A percentile compares a stretch with the other conserved stretches of the same genome.
phyloP scores from a whole-genome alignment of 2,113 vertebrate species.

The Oryzias celebensis region DNA sequence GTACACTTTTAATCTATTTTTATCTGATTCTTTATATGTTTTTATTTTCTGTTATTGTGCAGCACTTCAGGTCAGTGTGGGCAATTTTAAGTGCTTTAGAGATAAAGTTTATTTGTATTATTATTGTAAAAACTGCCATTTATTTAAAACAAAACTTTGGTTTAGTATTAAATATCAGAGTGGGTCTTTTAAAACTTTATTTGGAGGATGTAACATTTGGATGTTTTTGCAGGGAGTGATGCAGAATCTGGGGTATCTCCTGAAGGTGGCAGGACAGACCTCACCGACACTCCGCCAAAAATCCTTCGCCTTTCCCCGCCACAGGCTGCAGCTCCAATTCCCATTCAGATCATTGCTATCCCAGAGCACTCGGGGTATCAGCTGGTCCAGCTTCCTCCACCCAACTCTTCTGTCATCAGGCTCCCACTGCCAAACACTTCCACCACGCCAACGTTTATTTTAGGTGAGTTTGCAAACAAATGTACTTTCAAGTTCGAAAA shows the following conservation, averaged over 20 bases:
- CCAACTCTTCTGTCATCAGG: constrained; percentile 34
- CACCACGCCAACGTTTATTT: constrained; percentile 48
- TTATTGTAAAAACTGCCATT: no score
- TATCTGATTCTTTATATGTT: no score
- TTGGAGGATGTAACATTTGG: neutral
- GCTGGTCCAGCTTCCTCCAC: constrained; percentile 23
- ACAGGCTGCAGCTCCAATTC: constrained; percentile 5
- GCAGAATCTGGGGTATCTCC: neutral
- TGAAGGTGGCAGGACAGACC: neutral
- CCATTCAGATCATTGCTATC: constrained; percentile 48
- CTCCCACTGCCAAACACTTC: constrained; percentile 24
- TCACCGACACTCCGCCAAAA: constrained; percentile 14
- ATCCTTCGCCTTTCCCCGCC: constrained; percentile 27
- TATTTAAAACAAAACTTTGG: no score
- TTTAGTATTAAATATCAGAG: no score
- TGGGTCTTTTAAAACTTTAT: neutral
- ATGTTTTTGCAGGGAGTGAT: constrained; percentile 28
- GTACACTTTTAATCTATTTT: no score
- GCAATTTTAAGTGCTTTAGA: no score
- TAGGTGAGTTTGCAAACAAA: constrained; percentile 36
- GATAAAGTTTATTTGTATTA: no score
- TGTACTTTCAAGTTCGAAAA: neutral
- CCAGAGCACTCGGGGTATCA: constrained; percentile 20
- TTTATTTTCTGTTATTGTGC: no score
- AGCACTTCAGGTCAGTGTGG: no score